Percentiles rank a stretch among this genome's conserved stretches.
phyloP scores from a whole-genome alignment of 2,888 invertebrate species.

The Andrena flavipes region DNA sequence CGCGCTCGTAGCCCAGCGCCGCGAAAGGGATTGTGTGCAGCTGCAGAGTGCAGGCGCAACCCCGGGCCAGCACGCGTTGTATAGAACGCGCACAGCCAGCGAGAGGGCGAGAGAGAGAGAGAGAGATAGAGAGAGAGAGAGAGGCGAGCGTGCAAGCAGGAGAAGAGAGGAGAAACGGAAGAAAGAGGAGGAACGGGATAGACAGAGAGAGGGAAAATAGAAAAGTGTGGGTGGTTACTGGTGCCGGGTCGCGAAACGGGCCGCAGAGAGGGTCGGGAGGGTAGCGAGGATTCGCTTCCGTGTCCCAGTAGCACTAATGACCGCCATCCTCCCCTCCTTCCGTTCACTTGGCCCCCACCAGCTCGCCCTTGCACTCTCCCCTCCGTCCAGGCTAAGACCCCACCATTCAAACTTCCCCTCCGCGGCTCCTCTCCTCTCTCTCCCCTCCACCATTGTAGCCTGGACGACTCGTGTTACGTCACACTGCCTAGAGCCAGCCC shows the following conservation, averaged over 20 bases:
- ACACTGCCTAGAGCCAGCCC: conserved; percentile 61
- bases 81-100: conserved; percentile 33
- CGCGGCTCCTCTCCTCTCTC: conserved; percentile 25
- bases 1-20: conserved; percentile 35
- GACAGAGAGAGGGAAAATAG: conserved; percentile 23
- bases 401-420: conserved; percentile 12
- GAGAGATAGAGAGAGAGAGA: conserved; percentile 1
- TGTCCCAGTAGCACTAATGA: conserved; percentile 83
- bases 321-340: conserved; percentile 73
- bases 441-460: conserved; percentile 54
- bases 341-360: conserved; percentile 58
- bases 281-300: conserved; percentile 74
- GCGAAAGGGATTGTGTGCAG: conserved; percentile 53
- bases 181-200: conserved; percentile 19
- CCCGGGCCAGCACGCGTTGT: conserved; percentile 54
- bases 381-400: conserved; percentile 14
- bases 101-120: background rate
- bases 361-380: conserved; percentile 57
- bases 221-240: conserved; percentile 61
- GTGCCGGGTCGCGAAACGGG: conserved; percentile 59
- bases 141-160: background rate
- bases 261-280: conserved; percentile 36
- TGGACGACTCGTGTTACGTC: conserved; percentile 73
- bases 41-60: conserved; percentile 65
- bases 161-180: conserved; percentile 17